phyloP scores from a whole-genome alignment of 2,113 vertebrate genomes.

The Psettodes erumei region DNA sequence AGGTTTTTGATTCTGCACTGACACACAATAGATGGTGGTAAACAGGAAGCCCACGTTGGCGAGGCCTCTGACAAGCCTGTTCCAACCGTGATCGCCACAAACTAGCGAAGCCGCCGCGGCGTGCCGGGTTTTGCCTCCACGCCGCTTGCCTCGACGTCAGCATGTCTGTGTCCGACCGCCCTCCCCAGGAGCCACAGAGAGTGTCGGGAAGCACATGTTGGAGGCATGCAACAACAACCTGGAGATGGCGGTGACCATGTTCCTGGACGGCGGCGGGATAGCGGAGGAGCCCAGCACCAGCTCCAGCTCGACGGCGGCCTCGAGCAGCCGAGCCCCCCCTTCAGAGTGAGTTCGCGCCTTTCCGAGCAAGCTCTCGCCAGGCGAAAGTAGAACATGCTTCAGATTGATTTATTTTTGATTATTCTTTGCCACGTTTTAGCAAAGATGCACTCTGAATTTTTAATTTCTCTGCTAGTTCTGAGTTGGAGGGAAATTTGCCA shows the following conservation, averaged over 20 bases:
- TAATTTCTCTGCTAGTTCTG: background rate
- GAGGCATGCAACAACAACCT: slow-evolving; percentile 98
- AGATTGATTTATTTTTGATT: no score
- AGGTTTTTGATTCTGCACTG: background rate
- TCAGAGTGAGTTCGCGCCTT: slow-evolving; percentile 86
- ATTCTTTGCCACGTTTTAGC: background rate
- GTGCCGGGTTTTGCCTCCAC: no score
- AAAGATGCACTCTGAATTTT: background rate
- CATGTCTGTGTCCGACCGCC: slow-evolving; percentile 4
- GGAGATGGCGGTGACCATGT: slow-evolving; percentile 99
- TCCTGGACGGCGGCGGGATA: slow-evolving; percentile 95
- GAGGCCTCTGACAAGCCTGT: background rate
- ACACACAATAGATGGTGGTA: background rate
- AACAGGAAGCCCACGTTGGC: background rate
- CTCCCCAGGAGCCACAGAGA: slow-evolving; percentile 94
- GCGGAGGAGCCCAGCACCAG: slow-evolving; percentile 98
- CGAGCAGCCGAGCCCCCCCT: slow-evolving; percentile 86
- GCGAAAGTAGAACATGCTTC: background rate
- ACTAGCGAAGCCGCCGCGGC: no score
- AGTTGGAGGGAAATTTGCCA: background rate
- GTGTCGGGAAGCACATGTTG: slow-evolving; percentile 96
- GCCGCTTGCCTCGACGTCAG: background rate
- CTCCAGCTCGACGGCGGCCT: slow-evolving; percentile 89
- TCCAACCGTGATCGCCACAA: background rate
- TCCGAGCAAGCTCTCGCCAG: background rate